A percentile compares a stretch with the other conserved stretches of the same genome.
These are phyloP conservation scores for Actias luna DNA, from an alignment of 2,888 invertebrate genomes.

Conservation along the genomic window DNA sequence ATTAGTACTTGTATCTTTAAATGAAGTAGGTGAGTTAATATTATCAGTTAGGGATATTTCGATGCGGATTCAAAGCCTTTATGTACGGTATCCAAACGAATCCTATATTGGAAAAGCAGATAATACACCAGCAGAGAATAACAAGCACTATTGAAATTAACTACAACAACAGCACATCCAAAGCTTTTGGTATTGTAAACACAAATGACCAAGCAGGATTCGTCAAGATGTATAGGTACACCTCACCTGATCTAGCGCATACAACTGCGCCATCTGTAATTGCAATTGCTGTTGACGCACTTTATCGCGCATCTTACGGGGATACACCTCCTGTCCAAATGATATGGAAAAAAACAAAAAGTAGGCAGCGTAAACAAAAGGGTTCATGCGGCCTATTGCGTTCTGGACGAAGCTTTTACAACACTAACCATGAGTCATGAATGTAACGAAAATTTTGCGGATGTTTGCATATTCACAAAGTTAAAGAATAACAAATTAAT, in stretches of 20 bases:
- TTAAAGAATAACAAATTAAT: conserved; percentile 49
- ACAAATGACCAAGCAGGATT: conserved; percentile 68
- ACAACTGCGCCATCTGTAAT: conserved; percentile 82
- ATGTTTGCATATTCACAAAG: conserved; percentile 48
- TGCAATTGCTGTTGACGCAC: conserved; percentile 85
- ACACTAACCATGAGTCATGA: conserved; percentile 42
- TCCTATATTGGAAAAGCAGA: conserved; percentile 52
- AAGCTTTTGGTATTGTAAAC: conserved; percentile 67
- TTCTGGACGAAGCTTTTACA: conserved; percentile 58
- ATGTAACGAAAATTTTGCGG: conserved; percentile 50
- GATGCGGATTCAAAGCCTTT: conserved; percentile 19
- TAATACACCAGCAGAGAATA: conserved; percentile 52
- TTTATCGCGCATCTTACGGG: conserved; percentile 91
- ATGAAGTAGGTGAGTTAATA: conserved; percentile 27
- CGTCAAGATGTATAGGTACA: conserved; percentile 60
- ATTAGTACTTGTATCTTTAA: conserved; percentile 36
- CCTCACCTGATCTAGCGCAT: conserved; percentile 81
- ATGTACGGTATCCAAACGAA: conserved; percentile 35
- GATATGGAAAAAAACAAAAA: conserved; percentile 81
- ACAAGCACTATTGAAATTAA: conserved; percentile 63
- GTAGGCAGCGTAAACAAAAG: conserved; percentile 80
- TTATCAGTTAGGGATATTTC: background rate
- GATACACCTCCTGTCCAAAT: conserved; percentile 88
- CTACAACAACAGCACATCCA: conserved; percentile 80
- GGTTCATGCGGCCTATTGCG: conserved; percentile 72